Base-by-base conservation (phyloP, 2,888 invertebrate genomes). In the Coenonympha glycerion region DNA sequence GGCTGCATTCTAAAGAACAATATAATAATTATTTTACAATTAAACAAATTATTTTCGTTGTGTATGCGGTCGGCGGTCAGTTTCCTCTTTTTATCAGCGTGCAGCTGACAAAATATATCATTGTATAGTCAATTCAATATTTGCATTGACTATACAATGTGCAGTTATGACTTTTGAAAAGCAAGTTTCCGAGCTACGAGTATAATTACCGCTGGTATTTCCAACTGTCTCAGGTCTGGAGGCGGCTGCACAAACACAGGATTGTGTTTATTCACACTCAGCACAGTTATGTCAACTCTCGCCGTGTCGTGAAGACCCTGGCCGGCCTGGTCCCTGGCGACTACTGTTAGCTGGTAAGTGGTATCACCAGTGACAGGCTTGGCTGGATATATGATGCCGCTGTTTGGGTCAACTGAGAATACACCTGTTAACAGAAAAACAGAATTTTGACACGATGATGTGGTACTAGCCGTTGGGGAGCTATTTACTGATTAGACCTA, bases 181-280 rank as follows among this genome's bases (percentile, higher is more conserved):
- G n/a, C n/a, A n/a, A n/a, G n/a, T n/a, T n/a, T n/a, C n/a, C n/a
- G n/a, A n/a, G n/a, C n/a, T n/a, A n/a, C n/a, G n/a, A n/a, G n/a
- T n/a, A n/a, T n/a, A n/a, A n/a, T n/a, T n/a, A 95, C 95, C 87
- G 96, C 96, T 0, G 95, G 92, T 60, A 97, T 91, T 73, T 93
- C 92, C 11, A 96, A 28, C 22, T 93, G 93, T 3, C 92, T 89
- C 73, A 94, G 93, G 0, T 91, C 90, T 0, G 91, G 74, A 1
- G 92, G 91, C 0, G 97, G 97, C 67, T 92, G 90, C 5, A 94
- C 88, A 73, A 96, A 96, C 50, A 90, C 89, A 0, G 97, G 97
- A 39, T 92, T 91, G 69, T 95, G 92, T 60, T 94, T 92, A 80
- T 96, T 96, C 0, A 95, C 93, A 52, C 93, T 92, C 15, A 92